Conservation (phyloP, 2,113 vertebrate genomes). For the Canis aureus region DNA sequence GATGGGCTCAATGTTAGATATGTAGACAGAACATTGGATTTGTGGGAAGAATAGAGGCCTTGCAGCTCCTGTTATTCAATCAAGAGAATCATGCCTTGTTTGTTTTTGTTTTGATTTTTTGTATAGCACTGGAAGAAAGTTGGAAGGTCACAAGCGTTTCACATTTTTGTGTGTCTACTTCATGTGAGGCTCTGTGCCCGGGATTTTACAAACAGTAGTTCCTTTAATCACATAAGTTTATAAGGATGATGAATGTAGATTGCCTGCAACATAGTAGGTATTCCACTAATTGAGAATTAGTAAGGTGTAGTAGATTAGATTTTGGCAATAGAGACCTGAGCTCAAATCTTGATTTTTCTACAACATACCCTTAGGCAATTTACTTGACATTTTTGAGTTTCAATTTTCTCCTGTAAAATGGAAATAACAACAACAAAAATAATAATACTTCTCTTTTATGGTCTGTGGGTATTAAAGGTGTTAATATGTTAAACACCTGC, state of each 20-base stretch:
- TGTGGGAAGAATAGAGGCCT: background rate
- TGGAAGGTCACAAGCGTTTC: background rate
- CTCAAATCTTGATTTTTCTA: background rate
- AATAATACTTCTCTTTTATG: background rate
- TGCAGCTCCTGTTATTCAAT: background rate
- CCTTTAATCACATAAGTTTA: background rate
- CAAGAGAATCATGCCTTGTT: background rate
- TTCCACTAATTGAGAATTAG: slow-evolving; percentile 11
- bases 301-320: background rate
- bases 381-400: background rate
- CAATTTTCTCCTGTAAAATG: background rate
- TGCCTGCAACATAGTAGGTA: background rate
- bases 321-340: slow-evolving; percentile 18
- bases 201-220: background rate
- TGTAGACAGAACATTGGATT: background rate
- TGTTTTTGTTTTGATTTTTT: background rate
- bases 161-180: background rate
- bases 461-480: background rate
- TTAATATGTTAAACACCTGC: background rate
- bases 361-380: background rate
- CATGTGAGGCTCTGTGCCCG: background rate
- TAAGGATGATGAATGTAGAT: background rate
- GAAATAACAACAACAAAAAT: background rate
- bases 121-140: background rate
- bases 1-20: background rate